These are phyloP conservation scores for Megathymus violae DNA, from an alignment of 1,140 invertebrate genomes.

Conservation along the genomic window DNA sequence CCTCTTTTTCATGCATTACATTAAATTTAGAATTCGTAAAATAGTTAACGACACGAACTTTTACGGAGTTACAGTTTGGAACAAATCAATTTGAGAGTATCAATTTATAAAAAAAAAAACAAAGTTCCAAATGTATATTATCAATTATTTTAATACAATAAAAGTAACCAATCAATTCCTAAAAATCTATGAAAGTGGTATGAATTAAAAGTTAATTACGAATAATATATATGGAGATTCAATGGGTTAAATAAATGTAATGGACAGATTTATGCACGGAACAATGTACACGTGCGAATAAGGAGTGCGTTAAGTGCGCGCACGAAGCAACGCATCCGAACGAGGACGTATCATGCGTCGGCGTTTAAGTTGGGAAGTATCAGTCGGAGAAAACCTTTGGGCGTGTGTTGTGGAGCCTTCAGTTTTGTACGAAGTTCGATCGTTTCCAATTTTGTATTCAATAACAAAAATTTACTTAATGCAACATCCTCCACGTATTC, in stretches of 20 bases:
- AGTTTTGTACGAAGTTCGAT: no score
- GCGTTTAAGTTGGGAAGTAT: no score
- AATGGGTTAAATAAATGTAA: conserved; percentile 43
- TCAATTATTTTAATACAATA: no score
- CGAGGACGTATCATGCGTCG: no score
- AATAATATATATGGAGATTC: conserved; percentile 45
- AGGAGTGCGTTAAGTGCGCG: background rate
- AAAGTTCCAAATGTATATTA: background rate
- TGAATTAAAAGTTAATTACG: conserved; percentile 32
- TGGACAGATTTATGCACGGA: no score
- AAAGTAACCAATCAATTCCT: conserved; percentile 32
- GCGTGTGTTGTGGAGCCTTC: no score
- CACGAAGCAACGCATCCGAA: background rate
- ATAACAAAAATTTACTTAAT: no score
- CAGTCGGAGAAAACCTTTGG: no score
- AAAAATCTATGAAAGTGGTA: conserved; percentile 14
- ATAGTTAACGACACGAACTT: conserved; percentile 28
- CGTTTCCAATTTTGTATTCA: no score
- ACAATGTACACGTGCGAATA: conserved; percentile 20
- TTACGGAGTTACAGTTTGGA: conserved; percentile 8
- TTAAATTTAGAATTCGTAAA: conserved; percentile 43
- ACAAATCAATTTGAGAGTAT: no score
- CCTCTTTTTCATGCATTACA: conserved; percentile 55
- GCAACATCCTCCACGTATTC: no score
- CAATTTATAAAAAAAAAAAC: conserved; percentile 6